A percentile compares a stretch with the other conserved stretches of the same genome.
phyloP scores from a whole-genome alignment of 2,888 invertebrate genomes.

The Enoplolaimus lenunculus region DNA sequence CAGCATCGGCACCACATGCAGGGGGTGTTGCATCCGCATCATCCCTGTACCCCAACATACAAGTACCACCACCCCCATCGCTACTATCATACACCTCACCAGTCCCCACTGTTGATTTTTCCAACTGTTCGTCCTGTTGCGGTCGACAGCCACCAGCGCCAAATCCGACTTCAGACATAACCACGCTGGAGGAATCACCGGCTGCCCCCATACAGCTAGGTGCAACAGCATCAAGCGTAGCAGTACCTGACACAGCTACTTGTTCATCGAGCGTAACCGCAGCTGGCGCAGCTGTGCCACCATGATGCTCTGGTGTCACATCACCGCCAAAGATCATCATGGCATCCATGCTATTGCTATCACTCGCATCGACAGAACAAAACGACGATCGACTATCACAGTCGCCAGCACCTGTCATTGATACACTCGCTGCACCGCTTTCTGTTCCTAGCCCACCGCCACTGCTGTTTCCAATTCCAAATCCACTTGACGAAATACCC shows the following conservation, averaged over 20 bases:
- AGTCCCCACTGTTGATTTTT: neutral
- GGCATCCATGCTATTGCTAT: neutral
- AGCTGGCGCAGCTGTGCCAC: neutral
- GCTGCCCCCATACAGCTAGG: too few species aligned
- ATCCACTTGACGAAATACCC: neutral
- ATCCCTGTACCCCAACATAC: neutral
- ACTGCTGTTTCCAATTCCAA: neutral
- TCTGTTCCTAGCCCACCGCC: neutral
- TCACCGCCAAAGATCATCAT: neutral
- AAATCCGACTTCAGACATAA: too few species aligned
- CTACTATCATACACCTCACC: neutral
- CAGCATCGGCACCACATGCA: neutral
- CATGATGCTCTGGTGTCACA: neutral
- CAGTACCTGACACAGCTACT: neutral
- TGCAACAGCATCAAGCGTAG: neutral
- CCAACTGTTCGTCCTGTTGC: neutral
- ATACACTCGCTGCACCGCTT: too few species aligned
- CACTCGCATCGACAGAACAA: neutral
- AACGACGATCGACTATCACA: neutral
- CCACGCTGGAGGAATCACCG: too few species aligned
- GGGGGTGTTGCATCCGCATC: neutral
- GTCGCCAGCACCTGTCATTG: neutral
- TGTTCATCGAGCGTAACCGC: neutral
- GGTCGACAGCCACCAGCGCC: too few species aligned
- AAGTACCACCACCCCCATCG: neutral